Conservation (phyloP, 2,888 invertebrate species). For the Dastarcus helophoroides region DNA sequence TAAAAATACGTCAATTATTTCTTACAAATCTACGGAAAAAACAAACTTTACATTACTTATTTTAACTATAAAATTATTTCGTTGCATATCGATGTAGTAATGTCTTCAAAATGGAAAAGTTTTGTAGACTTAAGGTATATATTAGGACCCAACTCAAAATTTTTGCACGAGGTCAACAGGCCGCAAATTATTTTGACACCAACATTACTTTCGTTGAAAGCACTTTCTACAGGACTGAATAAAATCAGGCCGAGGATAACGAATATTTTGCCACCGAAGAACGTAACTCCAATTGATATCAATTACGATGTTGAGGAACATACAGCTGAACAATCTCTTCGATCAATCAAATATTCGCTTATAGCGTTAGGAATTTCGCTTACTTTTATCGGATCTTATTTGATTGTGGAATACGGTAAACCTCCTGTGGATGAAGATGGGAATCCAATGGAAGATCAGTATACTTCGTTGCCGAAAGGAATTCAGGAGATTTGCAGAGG, state of each 20-base stretch:
- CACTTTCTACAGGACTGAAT: too few relatives aligned
- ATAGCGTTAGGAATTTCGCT: conserved; percentile 48
- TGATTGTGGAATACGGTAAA: conserved; percentile 61
- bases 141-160: too few relatives aligned
- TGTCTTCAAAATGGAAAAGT: too few relatives aligned
- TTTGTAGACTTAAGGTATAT: too few relatives aligned
- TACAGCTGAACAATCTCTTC: conserved; percentile 3
- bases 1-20: too few relatives aligned
- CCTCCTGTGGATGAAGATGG: conserved; percentile 64
- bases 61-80: too few relatives aligned
- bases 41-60: too few relatives aligned
- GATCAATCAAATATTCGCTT: conserved; percentile 27
- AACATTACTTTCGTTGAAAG: too few relatives aligned
- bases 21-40: too few relatives aligned
- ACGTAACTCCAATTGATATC: not conserved
- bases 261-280: conserved; percentile 1
- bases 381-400: conserved; percentile 45
- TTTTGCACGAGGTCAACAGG: too few relatives aligned
- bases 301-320: conserved; percentile 1
- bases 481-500: conserved; percentile 62
- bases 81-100: too few relatives aligned
- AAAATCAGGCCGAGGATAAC: conserved; percentile 3
- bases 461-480: conserved; percentile 52
- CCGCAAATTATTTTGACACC: too few relatives aligned
- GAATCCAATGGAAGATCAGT: conserved; percentile 61